phyloP scores from a whole-genome alignment of 2,113 vertebrate species.

The Cephalopterus ornatus region DNA sequence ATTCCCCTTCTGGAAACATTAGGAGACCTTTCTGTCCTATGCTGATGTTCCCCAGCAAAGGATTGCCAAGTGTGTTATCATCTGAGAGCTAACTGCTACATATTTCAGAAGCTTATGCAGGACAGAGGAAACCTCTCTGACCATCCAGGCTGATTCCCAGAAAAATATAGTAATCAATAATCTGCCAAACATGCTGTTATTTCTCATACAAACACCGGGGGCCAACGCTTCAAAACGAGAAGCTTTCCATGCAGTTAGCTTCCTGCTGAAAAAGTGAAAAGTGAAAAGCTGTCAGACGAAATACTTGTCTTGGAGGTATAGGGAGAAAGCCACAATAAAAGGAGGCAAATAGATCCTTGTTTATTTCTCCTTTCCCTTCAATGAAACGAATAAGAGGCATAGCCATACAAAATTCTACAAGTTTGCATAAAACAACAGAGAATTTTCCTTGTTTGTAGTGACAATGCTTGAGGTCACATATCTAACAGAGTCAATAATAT shows the following conservation, averaged over 20 bases:
- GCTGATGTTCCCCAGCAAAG: not conserved
- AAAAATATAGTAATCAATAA: not conserved
- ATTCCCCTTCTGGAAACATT: not conserved
- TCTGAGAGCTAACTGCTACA: not conserved
- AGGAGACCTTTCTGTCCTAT: not conserved
- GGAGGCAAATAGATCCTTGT: not conserved
- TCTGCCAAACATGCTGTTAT: not conserved
- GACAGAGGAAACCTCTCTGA: not conserved
- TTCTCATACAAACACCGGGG: not conserved
- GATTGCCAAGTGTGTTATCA: not conserved
- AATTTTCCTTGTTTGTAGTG: not conserved
- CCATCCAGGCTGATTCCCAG: not conserved
- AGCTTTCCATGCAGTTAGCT: not conserved
- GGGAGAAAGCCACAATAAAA: not conserved
- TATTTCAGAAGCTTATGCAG: not conserved
- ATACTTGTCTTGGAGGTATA: fast-evolving
- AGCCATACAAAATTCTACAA: not conserved
- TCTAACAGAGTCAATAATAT: not conserved
- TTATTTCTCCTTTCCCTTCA: not conserved
- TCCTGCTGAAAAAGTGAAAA: not conserved
- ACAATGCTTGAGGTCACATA: not conserved
- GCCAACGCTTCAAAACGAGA: not conserved
- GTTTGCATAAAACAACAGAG: not conserved
- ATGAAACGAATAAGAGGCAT: not conserved
- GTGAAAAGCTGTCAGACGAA: not conserved